Evolutionary conservation across 2,113 vertebrate genomes (phyloP), one percentile per base, ranked within the genome.

Genomic region (Saguinus midas): DNA sequence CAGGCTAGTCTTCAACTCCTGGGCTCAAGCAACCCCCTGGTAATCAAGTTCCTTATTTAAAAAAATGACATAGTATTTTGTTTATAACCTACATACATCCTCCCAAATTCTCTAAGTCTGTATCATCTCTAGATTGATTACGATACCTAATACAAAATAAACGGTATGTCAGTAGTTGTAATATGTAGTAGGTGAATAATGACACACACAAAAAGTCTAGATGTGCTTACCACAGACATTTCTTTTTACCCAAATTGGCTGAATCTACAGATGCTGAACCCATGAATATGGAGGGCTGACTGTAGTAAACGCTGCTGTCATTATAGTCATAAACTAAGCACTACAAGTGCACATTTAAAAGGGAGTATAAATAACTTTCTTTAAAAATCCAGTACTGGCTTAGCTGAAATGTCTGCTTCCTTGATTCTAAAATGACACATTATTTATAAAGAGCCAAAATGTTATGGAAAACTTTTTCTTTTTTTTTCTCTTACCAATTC

Each of bases 401-500:
- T 86, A 84, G 66, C 10, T 94, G 85, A 92, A 87, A 76, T 29
- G 48, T 68, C 70, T 61, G 68, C 48, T 94, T 90, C n/a, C 21
- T 92, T 95, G 50, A 96, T 92, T 95, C 52, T 86, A 91, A 76
- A 57, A 35, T n/a, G 8, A 68, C 6, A n/a, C 66, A 68, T 68
- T 68, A 68, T 68, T 35, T 95, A 43, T 50, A 52, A 92, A 95
- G 81, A 8, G 52, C 12, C 76, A 87, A 94, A 55, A 66, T 50
- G 27, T 78, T 73, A 52, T 68, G n/a, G 13, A 52, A 80, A 64
- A 20, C 4, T 37, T 75, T 50, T 70, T 92, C 91, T 91, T 21
- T 87, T 76, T 43, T 16, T 9, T 73, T 48, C 1, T 23, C 96
- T 98, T 98, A 99, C 99, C 99, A 99, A 99, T 99, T 99, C 99